Base-by-base conservation (phyloP, 2,888 invertebrate species). In the Microctonus hyperodae region DNA sequence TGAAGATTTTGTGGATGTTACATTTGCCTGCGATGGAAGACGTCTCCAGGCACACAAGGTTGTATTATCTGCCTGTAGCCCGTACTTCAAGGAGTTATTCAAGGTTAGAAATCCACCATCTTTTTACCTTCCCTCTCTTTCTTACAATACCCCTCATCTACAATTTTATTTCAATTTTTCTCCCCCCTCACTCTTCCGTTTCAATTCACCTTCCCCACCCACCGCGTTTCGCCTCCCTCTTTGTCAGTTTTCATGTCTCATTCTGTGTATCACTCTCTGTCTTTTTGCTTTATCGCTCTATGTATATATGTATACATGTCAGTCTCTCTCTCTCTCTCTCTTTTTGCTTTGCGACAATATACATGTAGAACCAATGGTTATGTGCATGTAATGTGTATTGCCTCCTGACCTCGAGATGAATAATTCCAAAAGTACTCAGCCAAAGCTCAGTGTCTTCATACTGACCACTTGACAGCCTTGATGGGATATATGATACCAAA, bases 1-100 rank as follows among this genome's bases (percentile, higher is more conserved):
- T 86, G 93, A 93, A 88, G 92, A 92, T 86, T 93, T 94, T 87
- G 93, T 93, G 82, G 94, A 94, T 88, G 93, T 94, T 83, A 94
- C 93, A 78, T 89, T 94, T 84, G 93, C 93, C 80, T 93, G 93
- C 86, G 93, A 93, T 83, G 94, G 93, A 77, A 90, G 91, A 85
- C 89, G 91, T 83, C 87, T 94, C 81, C 91, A 92, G 86, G 94
- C 94, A 77, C 94, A 94, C 87, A 93, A 93, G 88, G 91, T 94
- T 85, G 91, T 92, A 79, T 88, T 94, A 75, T 93, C 93, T 72
- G 94, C 94, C 76, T 94, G 93, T 87, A 93, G 93, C 86, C 93
- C 93, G 77, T 93, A 92, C 87, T 93, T 94, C 87, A 93, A 93
- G 88, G 92, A 92, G 86, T 87, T 92, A 81, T 92, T 92, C 86